A percentile compares a stretch with the other conserved stretches of the same genome.
These are phyloP conservation scores for Himalopsyche tibetana DNA, from an alignment of 2,888 invertebrate genomes.

Conservation along the genomic window DNA sequence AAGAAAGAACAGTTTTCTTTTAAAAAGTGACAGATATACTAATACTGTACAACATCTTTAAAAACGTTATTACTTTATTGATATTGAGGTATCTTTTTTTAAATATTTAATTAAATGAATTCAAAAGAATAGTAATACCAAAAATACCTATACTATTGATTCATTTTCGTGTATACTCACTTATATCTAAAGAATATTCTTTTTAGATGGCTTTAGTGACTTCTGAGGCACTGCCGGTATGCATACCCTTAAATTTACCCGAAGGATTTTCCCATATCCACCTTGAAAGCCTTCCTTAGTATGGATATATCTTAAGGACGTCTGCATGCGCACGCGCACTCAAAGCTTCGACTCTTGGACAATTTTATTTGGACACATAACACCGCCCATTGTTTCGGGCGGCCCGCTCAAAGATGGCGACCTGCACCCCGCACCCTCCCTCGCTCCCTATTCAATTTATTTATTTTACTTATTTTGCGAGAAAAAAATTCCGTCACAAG, in stretches of 20 bases:
- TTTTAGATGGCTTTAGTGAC: no score
- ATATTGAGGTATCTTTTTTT: no score
- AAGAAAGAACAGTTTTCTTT: not conserved
- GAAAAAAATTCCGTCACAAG: conserved; percentile 49
- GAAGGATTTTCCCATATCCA: conserved; percentile 29
- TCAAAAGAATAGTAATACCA: no score
- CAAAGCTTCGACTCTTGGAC: conserved; percentile 57
- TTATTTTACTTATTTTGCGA: conserved; percentile 59
- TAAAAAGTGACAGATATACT: no score
- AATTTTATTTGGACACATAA: conserved; percentile 55
- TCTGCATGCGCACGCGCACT: conserved; percentile 54
- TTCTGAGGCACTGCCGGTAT: no score
- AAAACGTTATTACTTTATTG: no score
- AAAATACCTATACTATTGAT: no score
- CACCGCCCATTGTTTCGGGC: conserved; percentile 64
- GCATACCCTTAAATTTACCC: not conserved
- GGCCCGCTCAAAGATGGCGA: conserved; percentile 63
- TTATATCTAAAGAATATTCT: no score
- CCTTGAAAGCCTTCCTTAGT: conserved; percentile 31
- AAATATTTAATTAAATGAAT: no score
- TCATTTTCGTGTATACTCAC: no score
- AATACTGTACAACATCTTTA: no score
- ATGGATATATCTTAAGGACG: conserved; percentile 48
- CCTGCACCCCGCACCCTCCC: conserved; percentile 38
- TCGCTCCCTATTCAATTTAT: conserved; percentile 27